These are phyloP conservation scores for Apotomis capreana DNA, from an alignment of 2,888 invertebrate species.

Conservation along the genomic window DNA sequence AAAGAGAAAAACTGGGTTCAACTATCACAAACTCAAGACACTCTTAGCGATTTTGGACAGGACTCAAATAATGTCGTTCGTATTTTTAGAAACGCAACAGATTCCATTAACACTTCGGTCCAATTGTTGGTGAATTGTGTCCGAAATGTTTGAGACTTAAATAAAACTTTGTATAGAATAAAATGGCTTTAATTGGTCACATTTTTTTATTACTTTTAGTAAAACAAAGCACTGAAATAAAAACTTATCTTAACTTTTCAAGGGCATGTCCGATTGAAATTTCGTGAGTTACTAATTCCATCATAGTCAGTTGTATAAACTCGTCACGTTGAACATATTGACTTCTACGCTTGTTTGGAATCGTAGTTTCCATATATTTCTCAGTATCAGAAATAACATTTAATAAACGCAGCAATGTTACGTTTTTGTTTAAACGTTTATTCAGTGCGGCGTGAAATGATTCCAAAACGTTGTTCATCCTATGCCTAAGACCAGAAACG, in stretches of 20 bases:
- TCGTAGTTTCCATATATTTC: slow-evolving; percentile 3
- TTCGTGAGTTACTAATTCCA: background rate
- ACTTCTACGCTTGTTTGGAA: background rate
- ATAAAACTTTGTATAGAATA: background rate
- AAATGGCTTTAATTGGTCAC: background rate
- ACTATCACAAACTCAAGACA: slow-evolving; percentile 3
- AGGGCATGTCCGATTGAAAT: slow-evolving; percentile 1
- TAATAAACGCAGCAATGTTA: slow-evolving; percentile 5
- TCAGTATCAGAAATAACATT: background rate
- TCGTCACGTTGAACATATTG: background rate
- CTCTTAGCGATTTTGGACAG: slow-evolving; percentile 11
- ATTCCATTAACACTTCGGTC: too few relatives aligned
- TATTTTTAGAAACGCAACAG: background rate
- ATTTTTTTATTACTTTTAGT: background rate
- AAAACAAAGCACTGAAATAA: background rate
- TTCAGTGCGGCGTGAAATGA: slow-evolving; percentile 4
- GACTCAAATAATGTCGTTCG: slow-evolving; percentile 2
- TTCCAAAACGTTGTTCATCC: slow-evolving; percentile 2
- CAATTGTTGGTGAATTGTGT: too few relatives aligned
- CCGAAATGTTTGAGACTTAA: too few relatives aligned
- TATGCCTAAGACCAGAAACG: background rate
- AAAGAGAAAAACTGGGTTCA: slow-evolving; percentile 10
- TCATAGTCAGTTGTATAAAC: background rate
- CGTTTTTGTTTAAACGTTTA: background rate
- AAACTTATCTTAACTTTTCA: slow-evolving; percentile 4